Evolutionary conservation across 2,888 invertebrate genomes (phyloP).

Genomic region (Lottia gigantea): DNA sequence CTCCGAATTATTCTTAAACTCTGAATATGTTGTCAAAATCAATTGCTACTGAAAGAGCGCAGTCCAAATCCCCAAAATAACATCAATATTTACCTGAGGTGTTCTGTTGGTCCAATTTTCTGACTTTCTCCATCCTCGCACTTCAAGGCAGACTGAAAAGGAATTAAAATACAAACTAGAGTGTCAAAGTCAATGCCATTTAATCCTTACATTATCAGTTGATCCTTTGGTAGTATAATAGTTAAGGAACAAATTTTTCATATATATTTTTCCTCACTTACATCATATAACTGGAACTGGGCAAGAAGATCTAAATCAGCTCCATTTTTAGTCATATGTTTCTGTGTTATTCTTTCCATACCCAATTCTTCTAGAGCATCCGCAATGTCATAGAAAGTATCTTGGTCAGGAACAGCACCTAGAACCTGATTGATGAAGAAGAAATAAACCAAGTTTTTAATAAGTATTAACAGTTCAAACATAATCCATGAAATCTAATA

Average conservation of each 20-base stretch:
- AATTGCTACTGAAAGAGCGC: background rate
- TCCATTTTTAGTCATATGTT: slow-evolving; percentile 77
- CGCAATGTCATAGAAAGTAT: slow-evolving; percentile 96
- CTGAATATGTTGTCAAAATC: background rate
- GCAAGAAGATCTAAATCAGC: slow-evolving; percentile 92
- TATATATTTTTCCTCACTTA: slow-evolving; percentile 34
- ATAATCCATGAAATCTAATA: too few relatives aligned
- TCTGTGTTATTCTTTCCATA: slow-evolving; percentile 68
- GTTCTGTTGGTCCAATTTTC: slow-evolving; percentile 53
- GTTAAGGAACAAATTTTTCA: too few relatives aligned
- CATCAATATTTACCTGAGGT: slow-evolving; percentile 46
- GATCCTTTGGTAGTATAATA: too few relatives aligned
- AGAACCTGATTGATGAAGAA: slow-evolving; percentile 73
- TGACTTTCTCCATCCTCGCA: slow-evolving; percentile 81
- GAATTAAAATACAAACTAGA: background rate
- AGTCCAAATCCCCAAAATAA: too few relatives aligned
- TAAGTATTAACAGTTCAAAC: too few relatives aligned
- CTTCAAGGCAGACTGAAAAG: slow-evolving; percentile 79
- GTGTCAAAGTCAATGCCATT: too few relatives aligned
- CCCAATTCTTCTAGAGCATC: slow-evolving; percentile 90
- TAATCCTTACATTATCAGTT: too few relatives aligned
- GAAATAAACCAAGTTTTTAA: too few relatives aligned
- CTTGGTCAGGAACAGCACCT: slow-evolving; percentile 92
- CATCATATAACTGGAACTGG: slow-evolving; percentile 93
- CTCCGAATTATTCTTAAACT: too few relatives aligned